Evolutionary conservation across 2,797 vertebrate species (phyloP), one percentile per base, ranked within the genome.

Genomic region (Bradypus variegatus): DNA sequence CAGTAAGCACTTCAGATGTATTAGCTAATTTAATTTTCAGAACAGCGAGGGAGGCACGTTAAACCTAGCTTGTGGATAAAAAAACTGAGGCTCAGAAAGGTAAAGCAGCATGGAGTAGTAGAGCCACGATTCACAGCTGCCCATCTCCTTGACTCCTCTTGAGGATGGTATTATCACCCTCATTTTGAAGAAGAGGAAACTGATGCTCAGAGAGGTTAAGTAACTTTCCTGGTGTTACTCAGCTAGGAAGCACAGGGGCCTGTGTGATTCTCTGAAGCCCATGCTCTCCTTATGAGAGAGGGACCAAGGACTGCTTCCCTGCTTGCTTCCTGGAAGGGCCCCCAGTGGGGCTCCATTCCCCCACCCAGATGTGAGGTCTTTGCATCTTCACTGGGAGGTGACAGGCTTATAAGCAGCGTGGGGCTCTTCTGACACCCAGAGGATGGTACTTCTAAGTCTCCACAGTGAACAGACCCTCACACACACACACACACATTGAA

Each of bases 401-500:
- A 8, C 10, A 64, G 79, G 18, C 48, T 75, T 25, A 2, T 60
- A 15, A 33, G 27, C 33, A 65, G 15, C 14, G 16, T 50, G 25
- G 27, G 29, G 9, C 48, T 50, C 11, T 85, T 65, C 70, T 38
- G 38, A 65, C 27, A n/a, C 60, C 48, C 29, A 65, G 25, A 41
- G 8, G 25, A 31, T 55, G 31, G 15, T 60, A 50, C 84, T 81
- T 92, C n/a, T 88, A 64, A 75, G 12, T 38, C 55, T 88, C 55
- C 11, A 62, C 72, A 58, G 62, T 29, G 19, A 50, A 41, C 48
- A 90, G 62, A 75, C 11, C 18, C 29, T 76, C 23, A 2, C 2
- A 2, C 5, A 2, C 2, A 2, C 2, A 2, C 5, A 4, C 19
- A 19, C 53, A n/a, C 48, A 16, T 53, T 1, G 36, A 60, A 50